These are phyloP conservation scores for Paratilapia polleni DNA, from an alignment of 2,113 vertebrate species.

Conservation along the genomic window DNA sequence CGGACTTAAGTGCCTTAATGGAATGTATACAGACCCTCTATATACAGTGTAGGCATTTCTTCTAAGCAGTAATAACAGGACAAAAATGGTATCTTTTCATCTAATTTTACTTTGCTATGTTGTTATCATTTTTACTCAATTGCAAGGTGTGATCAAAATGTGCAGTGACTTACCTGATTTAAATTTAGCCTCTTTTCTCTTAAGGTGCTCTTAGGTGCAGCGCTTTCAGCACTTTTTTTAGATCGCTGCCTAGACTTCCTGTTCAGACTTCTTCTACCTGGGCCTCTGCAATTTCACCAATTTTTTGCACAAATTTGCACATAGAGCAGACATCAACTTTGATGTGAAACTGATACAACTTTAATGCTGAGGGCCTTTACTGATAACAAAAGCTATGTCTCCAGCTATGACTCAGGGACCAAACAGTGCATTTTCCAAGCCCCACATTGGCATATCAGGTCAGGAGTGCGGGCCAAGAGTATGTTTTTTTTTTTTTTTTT, in stretches of 20 bases:
- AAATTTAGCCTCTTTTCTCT: no score
- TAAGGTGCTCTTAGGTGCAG: no score
- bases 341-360: neutral
- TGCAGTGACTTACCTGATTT: no score
- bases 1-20: slow-evolving; percentile 47
- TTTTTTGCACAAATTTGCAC: neutral
- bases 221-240: no score
- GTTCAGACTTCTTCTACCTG: neutral
- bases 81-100: no score
- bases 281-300: neutral
- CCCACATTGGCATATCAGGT: neutral
- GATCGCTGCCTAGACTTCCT: no score
- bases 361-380: neutral
- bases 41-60: neutral
- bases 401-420: neutral
- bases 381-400: neutral
- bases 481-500: neutral
- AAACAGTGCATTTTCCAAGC: neutral
- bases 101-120: no score
- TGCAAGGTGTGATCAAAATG: no score
- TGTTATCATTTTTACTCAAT: no score
- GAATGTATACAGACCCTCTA: slow-evolving; percentile 41
- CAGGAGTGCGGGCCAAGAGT: neutral
- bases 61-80: neutral
- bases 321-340: no score